Evolutionary conservation across 2,888 invertebrate species (phyloP).

Genomic region (Pyrochroa serraticornis): DNA sequence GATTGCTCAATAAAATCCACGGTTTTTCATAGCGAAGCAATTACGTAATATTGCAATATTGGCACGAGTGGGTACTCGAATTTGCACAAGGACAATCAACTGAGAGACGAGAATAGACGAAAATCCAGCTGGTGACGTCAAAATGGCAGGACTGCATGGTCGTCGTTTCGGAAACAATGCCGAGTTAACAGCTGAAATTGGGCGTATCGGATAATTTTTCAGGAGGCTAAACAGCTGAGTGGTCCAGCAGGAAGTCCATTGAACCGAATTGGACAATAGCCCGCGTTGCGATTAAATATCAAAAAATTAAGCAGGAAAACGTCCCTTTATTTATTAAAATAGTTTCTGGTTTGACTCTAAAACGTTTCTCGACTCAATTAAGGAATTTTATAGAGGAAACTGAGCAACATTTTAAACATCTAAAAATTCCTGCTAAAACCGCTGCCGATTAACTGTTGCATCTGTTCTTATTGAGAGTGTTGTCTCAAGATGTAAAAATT

Average conservation of each 20-base stretch:
- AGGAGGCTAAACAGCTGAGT: too few species aligned
- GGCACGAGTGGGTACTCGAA: conserved; percentile 34
- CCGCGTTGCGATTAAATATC: neutral
- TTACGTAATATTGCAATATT: conserved; percentile 28
- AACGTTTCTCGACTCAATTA: too few species aligned
- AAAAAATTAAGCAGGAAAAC: neutral
- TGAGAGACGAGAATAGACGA: conserved; percentile 2
- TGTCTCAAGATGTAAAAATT: too few species aligned
- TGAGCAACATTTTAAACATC: too few species aligned
- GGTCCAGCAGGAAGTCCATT: too few species aligned
- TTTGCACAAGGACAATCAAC: conserved; percentile 37
- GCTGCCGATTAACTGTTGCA: too few species aligned
- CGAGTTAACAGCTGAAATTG: neutral
- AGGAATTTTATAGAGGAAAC: too few species aligned
- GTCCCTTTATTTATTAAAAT: neutral
- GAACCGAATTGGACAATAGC: too few species aligned
- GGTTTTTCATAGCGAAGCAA: neutral
- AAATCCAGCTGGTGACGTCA: neutral
- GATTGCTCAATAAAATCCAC: too few species aligned
- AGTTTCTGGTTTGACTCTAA: neutral
- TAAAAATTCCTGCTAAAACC: too few species aligned
- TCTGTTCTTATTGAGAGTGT: too few species aligned
- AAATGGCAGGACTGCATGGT: neutral
- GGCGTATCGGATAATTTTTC: too few species aligned
- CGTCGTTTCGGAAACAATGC: neutral